These are phyloP conservation scores for Spondyliosoma cantharus DNA, from an alignment of 2,797 vertebrate genomes.

Conservation along the genomic window DNA sequence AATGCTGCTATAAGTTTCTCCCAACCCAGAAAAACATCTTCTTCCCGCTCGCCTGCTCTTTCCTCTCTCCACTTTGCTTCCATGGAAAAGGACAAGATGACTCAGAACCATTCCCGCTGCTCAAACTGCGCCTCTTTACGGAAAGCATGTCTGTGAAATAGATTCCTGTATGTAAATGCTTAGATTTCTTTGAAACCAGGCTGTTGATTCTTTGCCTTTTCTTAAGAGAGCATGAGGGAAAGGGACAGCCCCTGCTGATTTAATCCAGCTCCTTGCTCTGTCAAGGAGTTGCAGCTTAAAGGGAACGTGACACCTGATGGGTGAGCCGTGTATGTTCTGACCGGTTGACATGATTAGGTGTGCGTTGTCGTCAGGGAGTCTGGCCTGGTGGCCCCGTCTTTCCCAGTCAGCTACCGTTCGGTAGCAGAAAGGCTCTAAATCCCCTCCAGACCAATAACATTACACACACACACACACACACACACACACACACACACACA, in stretches of 20 bases:
- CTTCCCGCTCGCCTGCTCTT: slow-evolving; percentile 55
- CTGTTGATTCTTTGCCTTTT: slow-evolving; percentile 61
- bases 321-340: slow-evolving; percentile 52
- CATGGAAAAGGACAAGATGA: slow-evolving; percentile 83
- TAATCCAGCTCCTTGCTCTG: slow-evolving; percentile 66
- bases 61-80: slow-evolving; percentile 67
- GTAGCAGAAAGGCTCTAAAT: slow-evolving; percentile 74
- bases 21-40: slow-evolving; percentile 58
- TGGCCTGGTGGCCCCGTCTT: slow-evolving; percentile 72
- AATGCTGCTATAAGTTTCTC: slow-evolving; percentile 44
- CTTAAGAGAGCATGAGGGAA: slow-evolving; percentile 57
- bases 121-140: slow-evolving; percentile 68
- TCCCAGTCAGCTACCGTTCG: slow-evolving; percentile 74
- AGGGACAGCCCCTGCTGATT: slow-evolving; percentile 68
- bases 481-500: too few species aligned
- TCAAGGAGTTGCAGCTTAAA: slow-evolving; percentile 61
- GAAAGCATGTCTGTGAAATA: slow-evolving; percentile 77
- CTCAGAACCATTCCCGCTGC: slow-evolving; percentile 74
- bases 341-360: slow-evolving; percentile 63
- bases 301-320: slow-evolving; percentile 77
- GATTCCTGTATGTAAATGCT: slow-evolving; percentile 78
- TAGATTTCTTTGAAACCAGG: slow-evolving; percentile 71
- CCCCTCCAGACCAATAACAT: slow-evolving; percentile 75
- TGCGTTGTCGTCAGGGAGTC: slow-evolving; percentile 65
- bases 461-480: slow-evolving; percentile 74